Conservation (phyloP, 2,888 invertebrate genomes). For the Noctua fimbriata region DNA sequence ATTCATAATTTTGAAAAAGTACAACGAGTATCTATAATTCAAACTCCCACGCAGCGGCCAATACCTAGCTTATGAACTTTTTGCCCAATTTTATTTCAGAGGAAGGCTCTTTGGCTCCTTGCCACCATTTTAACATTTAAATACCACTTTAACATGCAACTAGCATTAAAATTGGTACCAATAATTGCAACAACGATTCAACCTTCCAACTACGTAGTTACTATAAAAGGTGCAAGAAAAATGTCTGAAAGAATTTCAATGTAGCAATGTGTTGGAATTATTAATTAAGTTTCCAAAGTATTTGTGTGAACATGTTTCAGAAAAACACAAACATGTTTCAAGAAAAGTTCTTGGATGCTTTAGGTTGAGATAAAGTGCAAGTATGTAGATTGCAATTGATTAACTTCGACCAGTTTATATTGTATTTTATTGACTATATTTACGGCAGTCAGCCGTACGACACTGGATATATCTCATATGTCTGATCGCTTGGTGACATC, state of each 20-base stretch:
- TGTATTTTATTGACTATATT: too few relatives aligned
- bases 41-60: slow-evolving; percentile 2
- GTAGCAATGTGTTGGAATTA: slow-evolving; percentile 17
- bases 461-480: neutral
- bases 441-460: too few relatives aligned
- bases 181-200: slow-evolving; percentile 40
- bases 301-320: too few relatives aligned
- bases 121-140: slow-evolving; percentile 43
- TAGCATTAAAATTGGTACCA: slow-evolving; percentile 23
- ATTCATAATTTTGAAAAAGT: neutral
- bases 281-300: slow-evolving; percentile 9
- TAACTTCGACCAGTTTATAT: neutral
- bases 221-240: slow-evolving; percentile 3
- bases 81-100: slow-evolving; percentile 20
- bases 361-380: neutral
- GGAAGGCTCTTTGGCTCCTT: slow-evolving; percentile 17
- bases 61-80: slow-evolving; percentile 5
- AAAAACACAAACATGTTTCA: neutral
- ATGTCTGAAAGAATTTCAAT: slow-evolving; percentile 21
- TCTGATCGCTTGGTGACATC: neutral
- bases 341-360: slow-evolving; percentile 2
- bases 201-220: slow-evolving; percentile 19
- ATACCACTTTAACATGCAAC: slow-evolving; percentile 23
- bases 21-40: neutral
- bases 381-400: neutral